A percentile compares a stretch with the other conserved stretches of the same genome.
Evolutionary conservation across 2,797 vertebrate species (phyloP).

Genomic region (Prunella strophiata): DNA sequence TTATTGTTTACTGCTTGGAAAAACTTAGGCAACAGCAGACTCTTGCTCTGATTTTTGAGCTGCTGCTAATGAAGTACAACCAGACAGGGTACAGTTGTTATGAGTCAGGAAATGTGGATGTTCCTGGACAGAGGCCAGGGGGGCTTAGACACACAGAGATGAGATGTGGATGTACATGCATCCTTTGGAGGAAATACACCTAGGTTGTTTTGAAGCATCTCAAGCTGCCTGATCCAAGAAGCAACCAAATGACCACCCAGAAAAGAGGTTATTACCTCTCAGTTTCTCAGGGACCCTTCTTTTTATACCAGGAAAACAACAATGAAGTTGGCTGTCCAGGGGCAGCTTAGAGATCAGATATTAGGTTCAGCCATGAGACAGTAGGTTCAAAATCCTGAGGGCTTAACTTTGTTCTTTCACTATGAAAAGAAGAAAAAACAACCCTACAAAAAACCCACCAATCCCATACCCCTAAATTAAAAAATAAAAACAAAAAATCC

Average conservation of each 20-base stretch:
- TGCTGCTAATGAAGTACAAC: slow-evolving; percentile 40
- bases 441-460: background rate
- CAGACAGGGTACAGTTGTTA: slow-evolving; percentile 12
- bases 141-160: background rate
- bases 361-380: background rate
- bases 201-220: background rate
- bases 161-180: slow-evolving; percentile 20
- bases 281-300: background rate
- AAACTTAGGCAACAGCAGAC: slow-evolving; percentile 39
- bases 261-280: background rate
- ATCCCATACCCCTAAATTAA: background rate
- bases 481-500: background rate
- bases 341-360: background rate
- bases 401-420: background rate
- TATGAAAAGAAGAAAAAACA: background rate
- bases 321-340: background rate
- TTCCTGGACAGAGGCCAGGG: slow-evolving; percentile 26
- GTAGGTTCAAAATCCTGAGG: background rate
- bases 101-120: slow-evolving; percentile 57
- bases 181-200: background rate
- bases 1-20: slow-evolving; percentile 58
- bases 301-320: background rate
- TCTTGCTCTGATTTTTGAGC: slow-evolving; percentile 15
- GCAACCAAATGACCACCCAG: background rate
- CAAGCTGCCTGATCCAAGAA: background rate